phyloP scores from a whole-genome alignment of 2,888 invertebrate species.

The Limnephilus marmoratus region DNA sequence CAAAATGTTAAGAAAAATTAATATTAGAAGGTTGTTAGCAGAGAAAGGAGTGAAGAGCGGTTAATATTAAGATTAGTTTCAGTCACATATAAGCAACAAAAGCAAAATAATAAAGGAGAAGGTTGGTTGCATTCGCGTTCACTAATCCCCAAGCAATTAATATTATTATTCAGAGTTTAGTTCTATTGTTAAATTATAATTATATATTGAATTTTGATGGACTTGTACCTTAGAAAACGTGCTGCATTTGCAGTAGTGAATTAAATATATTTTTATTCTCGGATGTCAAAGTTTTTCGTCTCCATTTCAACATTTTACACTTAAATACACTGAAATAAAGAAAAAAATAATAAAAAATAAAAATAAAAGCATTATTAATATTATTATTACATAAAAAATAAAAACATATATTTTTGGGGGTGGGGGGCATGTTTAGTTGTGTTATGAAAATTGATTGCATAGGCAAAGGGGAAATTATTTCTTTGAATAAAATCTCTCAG shows the following conservation, averaged over 20 bases:
- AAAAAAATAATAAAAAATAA: constrained; percentile 68
- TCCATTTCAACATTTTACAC: constrained; percentile 59
- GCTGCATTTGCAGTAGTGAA: constrained; percentile 57
- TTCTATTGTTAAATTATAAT: not conserved
- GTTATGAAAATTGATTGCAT: not conserved
- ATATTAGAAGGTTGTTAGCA: not conserved
- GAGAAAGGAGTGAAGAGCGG: not conserved
- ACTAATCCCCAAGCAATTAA: not conserved
- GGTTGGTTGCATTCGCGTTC: not conserved
- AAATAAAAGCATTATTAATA: constrained; percentile 63
- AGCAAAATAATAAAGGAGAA: not conserved
- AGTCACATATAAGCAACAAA: not conserved
- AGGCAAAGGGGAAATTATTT: not conserved
- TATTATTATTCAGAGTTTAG: not conserved
- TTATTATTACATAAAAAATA: not conserved
- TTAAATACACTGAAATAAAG: constrained; percentile 65
- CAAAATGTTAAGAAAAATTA: not conserved
- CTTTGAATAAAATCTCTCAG: not conserved
- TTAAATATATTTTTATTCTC: constrained; percentile 60
- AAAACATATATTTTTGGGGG: not conserved
- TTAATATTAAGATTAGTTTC: not conserved
- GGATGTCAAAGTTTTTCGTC: constrained; percentile 62
- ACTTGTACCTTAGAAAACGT: constrained; percentile 56
- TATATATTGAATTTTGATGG: not conserved
- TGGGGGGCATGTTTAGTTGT: not conserved